phyloP scores from a whole-genome alignment of 2,888 invertebrate species.

The Tholera decimalis region DNA sequence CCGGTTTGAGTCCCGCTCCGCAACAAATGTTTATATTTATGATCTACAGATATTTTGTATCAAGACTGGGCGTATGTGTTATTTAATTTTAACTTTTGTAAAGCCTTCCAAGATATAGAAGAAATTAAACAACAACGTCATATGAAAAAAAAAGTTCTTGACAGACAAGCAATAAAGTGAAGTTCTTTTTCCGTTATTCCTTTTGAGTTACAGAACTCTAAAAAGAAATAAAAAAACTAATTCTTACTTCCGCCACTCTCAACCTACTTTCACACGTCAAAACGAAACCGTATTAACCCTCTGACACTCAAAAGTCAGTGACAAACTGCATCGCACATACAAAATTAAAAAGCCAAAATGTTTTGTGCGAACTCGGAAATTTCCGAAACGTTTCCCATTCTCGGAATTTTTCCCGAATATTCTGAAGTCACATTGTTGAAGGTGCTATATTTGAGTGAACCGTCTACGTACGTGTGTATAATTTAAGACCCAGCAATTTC shows the following conservation, averaged over 20 bases:
- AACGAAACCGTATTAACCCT: slow-evolving; percentile 4
- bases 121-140: no score
- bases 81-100: no score
- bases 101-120: no score
- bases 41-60: no score
- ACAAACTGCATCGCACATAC: slow-evolving; percentile 6
- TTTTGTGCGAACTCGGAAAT: slow-evolving; percentile 18
- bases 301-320: neutral
- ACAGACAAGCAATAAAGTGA: no score
- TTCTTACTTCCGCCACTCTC: neutral
- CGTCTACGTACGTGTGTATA: slow-evolving; percentile 57
- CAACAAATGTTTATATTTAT: no score
- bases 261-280: neutral
- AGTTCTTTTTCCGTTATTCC: no score
- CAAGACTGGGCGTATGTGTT: no score
- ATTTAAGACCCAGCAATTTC: slow-evolving; percentile 67
- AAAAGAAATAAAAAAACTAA: no score
- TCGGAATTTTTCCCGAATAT: slow-evolving; percentile 38
- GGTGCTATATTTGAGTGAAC: slow-evolving; percentile 62
- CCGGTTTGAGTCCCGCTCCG: no score
- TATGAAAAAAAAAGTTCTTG: no score
- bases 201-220: no score
- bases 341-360: slow-evolving; percentile 30
- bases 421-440: slow-evolving; percentile 37
- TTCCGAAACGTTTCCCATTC: slow-evolving; percentile 5